Evolutionary conservation across 2,797 vertebrate species (phyloP), one percentile per base, ranked within the genome.

Genomic region (Malurus leucopterus): DNA sequence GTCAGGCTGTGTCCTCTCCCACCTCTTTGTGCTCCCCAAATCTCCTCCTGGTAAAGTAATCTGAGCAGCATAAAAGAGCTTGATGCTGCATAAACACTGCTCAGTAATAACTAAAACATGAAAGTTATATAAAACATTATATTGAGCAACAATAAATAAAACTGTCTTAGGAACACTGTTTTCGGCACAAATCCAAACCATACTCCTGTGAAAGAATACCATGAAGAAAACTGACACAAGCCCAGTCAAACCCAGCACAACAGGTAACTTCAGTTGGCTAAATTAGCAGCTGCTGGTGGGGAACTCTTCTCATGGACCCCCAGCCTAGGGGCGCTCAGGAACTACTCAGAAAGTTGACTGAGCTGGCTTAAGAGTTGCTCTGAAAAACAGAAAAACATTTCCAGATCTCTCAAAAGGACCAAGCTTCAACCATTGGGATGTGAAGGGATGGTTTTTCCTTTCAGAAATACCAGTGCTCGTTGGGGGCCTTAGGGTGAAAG

Each of bases 271-370:
- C 24, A 51, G 8, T 1, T 26, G 15, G 49, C 16, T 23, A 53
- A 92, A 79, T 72, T 21, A 57, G 4, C 20, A 57, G 9, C 36
- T 73, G 10, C 27, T 59, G 0, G 0, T 50, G 23, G 44, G 71
- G 6, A 24, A 20, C 5, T n/a, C 18, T 7, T 50, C 72, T 70
- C 44, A 22, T 2, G 8, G 27, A 24, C 1, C 0, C 8, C 15
- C 24, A 59, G 9, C 15, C 8, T 11, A 43, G 4, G 4, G 15
- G 7, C 72, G 29, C 6, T 57, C 34, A 30, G 19, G 27, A 23
- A 63, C 53, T 12, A 30, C 13, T 73, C 21, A 53, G 13, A 62
- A 68, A 79, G 14, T 76, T 57, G 20, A 30, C 16, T 63, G 27
- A 75, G 6, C 6, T 82, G 23, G 54, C 58, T 62, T 78, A 54